Base-by-base conservation (phyloP, 2,888 invertebrate genomes). In the Anoncus sp. region DNA sequence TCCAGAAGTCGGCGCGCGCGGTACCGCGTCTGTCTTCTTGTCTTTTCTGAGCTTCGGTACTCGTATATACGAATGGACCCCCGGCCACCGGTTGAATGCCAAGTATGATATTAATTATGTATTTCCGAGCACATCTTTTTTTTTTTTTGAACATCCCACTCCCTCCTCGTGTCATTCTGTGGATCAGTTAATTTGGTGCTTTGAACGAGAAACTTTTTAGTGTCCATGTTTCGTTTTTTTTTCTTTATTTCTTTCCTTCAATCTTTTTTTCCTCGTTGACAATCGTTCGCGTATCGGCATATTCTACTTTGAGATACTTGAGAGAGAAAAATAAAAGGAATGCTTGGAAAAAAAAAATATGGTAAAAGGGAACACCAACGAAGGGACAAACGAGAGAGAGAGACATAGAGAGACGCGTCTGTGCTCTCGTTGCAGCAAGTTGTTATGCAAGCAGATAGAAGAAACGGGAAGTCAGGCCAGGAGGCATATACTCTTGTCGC, bases 71-170 rank as follows among this genome's bases (percentile, higher is more conserved):
- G 38, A 22, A 49, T 47, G 51, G 27, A 62, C 69, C 49, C 57
- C 12, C 35, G 51, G 65, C 77, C 51, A 65, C 70, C 59, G n/a
- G 65, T 40, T 60, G 69, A 74, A 74, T 74, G 65, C 60, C 53
- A 74, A 77, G 77, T 77, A 70, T 73, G 70, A 74, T 70, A 66
- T 77, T 77, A 69, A 77, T 77, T 77, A 74, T 47, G 59, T 53
- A 74, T 77, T 77, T 74, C 70, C 38, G 24, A 71, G 75, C 49
- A 60, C 51, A 51, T 65, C 57, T 49, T 57, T 63, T 70, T 38
- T 18, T 22, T 22, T 9, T 27, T 43, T 31, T 31, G n/a, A n/a
- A n/a, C n/a, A 14, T 16, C 31, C 35, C 38, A 14, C 20, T n/a
- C 22, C 9, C 43, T 43, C 20, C 38, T 45, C 22, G 47, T 62